Conservation (phyloP, 1,140 invertebrate genomes). For the Drosophila ficusphila region DNA sequence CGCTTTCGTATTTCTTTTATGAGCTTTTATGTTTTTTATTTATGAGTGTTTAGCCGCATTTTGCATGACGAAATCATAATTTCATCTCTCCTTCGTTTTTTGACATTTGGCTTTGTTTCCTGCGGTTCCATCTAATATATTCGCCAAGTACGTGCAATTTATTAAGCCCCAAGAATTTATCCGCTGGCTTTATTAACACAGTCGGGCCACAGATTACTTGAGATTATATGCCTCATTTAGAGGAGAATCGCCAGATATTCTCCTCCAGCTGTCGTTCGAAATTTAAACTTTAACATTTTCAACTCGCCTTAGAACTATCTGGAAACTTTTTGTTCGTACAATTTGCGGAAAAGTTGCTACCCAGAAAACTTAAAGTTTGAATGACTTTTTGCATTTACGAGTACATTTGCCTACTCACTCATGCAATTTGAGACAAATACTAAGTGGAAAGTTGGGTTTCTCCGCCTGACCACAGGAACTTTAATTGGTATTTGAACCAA, state of each 20-base stretch:
- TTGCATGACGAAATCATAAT: conserved; percentile 82
- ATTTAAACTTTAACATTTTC: conserved; percentile 50
- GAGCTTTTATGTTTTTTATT: conserved; percentile 63
- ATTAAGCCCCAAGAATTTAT: conserved; percentile 43
- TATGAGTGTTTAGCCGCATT: conserved; percentile 74
- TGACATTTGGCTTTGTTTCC: conserved; percentile 73
- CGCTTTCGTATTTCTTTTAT: conserved; percentile 51
- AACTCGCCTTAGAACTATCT: conserved; percentile 22
- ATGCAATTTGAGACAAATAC: conserved; percentile 36
- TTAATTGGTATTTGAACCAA: conserved; percentile 42
- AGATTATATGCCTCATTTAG: conserved; percentile 68
- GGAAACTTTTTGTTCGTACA: conserved; percentile 33
- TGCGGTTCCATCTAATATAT: conserved; percentile 49
- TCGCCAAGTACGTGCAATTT: conserved; percentile 68
- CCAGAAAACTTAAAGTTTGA: conserved; percentile 62
- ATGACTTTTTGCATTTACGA: conserved; percentile 70
- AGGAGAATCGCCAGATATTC: conserved; percentile 22
- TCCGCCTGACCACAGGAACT: conserved; percentile 33
- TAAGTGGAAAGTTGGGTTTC: conserved; percentile 44
- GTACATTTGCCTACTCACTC: conserved; percentile 48
- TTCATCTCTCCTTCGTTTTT: conserved; percentile 56
- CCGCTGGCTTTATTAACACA: conserved; percentile 64
- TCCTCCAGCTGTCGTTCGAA: neutral
- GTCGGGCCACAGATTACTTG: conserved; percentile 57
- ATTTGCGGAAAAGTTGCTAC: conserved; percentile 55